Evolutionary conservation across 2,888 invertebrate genomes (phyloP), one percentile per base, ranked within the genome.

Genomic region (Napeogenes inachia): DNA sequence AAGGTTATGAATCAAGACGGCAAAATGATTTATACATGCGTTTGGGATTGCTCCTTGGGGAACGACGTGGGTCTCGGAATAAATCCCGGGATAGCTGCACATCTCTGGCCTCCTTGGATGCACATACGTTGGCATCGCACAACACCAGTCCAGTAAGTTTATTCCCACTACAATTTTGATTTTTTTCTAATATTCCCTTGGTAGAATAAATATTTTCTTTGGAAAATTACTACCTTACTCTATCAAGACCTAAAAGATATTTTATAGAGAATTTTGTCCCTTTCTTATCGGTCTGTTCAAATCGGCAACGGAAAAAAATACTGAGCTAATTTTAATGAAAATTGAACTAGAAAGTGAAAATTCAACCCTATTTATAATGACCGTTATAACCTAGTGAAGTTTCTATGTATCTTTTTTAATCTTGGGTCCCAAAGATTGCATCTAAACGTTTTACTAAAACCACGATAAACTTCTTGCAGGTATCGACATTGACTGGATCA

Each of bases 401-500:
- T 42, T 42, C 10, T 10, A 42, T 42, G 10, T 0, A 42, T 10
- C 42, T 42, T 42, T 10, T 3, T 42, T 42, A 10, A 10, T 42
- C 10, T 42, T 42, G 10, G 10, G 2, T 38, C 38, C 8, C 8
- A 38, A 3, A 6, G 13, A 46, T 47, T 47, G n/a, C 21, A 50
- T 50, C 4, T 50, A 50, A 21, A 21, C 5, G 50, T 21, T 13
- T 5, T 10, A 10, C 42, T 42, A 42, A 12, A 42, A 10, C 42
- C 42, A 42, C 3, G 1, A 42, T 42, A 42, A 42, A 42, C 5
- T 42, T 8, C 10, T 77, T 78, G 2, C 74, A 91, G 91, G 91
- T 97, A n/a, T 97, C 97, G 38, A 97, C 97, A 0, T 88, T 97
- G 53, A 97, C 97, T 3, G 97, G 95, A 3, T 96, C 96, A 0